These are phyloP conservation scores for Heliconius ethilla DNA, from an alignment of 2,888 invertebrate species.

Conservation along the genomic window DNA sequence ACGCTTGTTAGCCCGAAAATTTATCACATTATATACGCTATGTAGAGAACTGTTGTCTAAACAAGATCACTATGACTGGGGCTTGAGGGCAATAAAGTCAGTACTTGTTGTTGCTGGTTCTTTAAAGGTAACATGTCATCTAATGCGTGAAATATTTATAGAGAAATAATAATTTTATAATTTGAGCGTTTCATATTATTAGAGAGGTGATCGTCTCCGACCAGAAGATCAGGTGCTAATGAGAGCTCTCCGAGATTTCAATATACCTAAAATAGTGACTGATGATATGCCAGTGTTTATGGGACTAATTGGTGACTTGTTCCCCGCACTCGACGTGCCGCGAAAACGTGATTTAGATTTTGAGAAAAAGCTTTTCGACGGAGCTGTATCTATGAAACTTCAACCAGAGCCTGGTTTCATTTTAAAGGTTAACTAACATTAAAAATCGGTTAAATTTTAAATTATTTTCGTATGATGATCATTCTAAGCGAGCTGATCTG, in stretches of 20 bases:
- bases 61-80: conserved; percentile 99
- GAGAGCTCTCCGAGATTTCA: conserved; percentile 96
- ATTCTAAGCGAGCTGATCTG: no score
- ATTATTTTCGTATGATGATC: neutral
- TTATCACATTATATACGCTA: conserved; percentile 95
- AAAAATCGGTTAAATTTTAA: neutral
- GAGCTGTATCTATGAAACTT: conserved; percentile 90
- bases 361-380: conserved; percentile 89
- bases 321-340: conserved; percentile 95
- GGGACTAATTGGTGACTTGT: conserved; percentile 96
- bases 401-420: conserved; percentile 96
- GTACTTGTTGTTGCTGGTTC: conserved; percentile 97
- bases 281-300: conserved; percentile 96
- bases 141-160: neutral
- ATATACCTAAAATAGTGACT: conserved; percentile 96
- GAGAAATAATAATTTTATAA: neutral
- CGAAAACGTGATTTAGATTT: conserved; percentile 92
- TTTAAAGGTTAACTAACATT: conserved; percentile 82
- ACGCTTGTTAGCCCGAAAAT: conserved; percentile 93
- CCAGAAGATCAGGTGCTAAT: conserved; percentile 97
- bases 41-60: conserved; percentile 95
- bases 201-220: conserved; percentile 86
- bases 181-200: neutral
- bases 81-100: conserved; percentile 96
- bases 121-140: conserved; percentile 82